Conservation (phyloP, 2,113 vertebrate genomes). For the Poicephalus gulielmi region DNA sequence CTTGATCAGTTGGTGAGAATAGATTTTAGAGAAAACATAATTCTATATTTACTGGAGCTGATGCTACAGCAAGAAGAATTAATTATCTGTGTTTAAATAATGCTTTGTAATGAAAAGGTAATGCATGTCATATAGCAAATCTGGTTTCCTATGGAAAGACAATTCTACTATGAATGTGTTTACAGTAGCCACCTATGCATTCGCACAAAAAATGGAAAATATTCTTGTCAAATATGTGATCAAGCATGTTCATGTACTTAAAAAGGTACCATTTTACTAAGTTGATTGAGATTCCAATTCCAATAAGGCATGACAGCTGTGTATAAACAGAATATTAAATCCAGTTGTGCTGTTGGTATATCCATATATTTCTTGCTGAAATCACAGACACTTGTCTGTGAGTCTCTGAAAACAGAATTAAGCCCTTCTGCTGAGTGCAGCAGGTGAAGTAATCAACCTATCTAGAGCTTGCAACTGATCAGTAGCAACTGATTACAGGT, state of each 20-base stretch:
- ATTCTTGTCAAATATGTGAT: not conserved
- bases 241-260: not conserved
- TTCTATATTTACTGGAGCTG: not conserved
- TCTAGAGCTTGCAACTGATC: not conserved
- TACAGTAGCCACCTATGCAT: not conserved
- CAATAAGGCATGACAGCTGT: not conserved
- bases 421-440: not conserved
- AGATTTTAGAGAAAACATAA: not conserved
- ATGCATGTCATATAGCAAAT: not conserved
- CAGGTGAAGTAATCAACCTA: slow-evolving; percentile 4
- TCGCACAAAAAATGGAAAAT: not conserved
- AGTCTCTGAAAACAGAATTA: not conserved
- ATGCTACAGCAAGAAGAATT: not conserved
- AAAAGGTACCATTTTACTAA: not conserved
- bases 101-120: not conserved
- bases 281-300: not conserved
- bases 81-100: not conserved
- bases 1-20: not conserved
- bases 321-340: not conserved
- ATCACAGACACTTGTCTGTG: not conserved
- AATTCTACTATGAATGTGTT: not conserved
- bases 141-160: not conserved
- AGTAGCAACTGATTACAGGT: not conserved
- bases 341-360: not conserved
- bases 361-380: not conserved